Conservation (phyloP, 1,140 invertebrate species). For the Lucilia sericata region DNA sequence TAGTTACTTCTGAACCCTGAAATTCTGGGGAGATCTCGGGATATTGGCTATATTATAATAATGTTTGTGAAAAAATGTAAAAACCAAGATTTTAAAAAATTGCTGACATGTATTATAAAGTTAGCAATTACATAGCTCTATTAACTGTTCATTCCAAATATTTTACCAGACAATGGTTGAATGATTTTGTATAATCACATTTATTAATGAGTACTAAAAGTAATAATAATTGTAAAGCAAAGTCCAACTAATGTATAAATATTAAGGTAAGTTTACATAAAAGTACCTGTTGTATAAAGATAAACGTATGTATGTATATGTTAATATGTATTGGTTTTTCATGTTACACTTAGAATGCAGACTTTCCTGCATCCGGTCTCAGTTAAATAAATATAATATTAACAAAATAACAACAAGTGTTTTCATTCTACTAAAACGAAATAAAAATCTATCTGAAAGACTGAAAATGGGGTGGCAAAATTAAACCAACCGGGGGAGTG, state of each 20-base stretch:
- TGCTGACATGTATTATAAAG: too few relatives aligned
- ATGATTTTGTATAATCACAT: slow-evolving; percentile 3
- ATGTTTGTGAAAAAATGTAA: too few relatives aligned
- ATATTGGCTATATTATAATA: too few relatives aligned
- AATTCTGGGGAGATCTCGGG: too few relatives aligned
- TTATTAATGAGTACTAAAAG: too few relatives aligned
- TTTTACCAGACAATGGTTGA: background rate
- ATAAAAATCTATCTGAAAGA: background rate
- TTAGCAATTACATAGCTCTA: too few relatives aligned
- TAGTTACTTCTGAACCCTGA: too few relatives aligned
- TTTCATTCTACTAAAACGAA: background rate
- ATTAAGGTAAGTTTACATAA: background rate
- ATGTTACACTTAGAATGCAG: background rate
- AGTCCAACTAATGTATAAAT: background rate
- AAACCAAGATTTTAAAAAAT: too few relatives aligned
- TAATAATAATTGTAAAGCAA: background rate
- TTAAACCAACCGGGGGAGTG: background rate
- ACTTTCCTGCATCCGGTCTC: slow-evolving; percentile 43
- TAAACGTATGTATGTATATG: background rate
- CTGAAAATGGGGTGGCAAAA: background rate
- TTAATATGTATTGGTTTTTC: background rate
- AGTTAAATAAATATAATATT: background rate
- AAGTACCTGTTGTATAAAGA: background rate
- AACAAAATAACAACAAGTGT: background rate
- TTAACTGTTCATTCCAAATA: background rate